Conservation (phyloP, 1,140 invertebrate species). For the Saccostrea glomerata region DNA sequence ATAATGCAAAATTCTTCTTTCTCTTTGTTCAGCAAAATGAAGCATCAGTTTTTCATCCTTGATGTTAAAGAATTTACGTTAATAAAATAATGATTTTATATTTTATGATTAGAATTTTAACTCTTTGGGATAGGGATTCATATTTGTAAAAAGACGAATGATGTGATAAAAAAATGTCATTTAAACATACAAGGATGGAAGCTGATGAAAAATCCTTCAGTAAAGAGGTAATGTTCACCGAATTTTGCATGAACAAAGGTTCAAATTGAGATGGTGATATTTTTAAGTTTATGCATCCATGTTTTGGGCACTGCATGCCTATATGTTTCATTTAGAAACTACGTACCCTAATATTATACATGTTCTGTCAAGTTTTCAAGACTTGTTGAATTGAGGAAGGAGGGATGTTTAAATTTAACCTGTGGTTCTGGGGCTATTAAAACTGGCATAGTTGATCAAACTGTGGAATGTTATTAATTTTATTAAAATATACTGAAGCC, state of each 20-base stretch:
- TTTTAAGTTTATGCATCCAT: not conserved
- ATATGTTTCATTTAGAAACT: not conserved
- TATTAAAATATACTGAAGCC: not conserved
- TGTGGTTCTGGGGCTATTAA: conserved; percentile 4
- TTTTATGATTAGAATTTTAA: too few species aligned
- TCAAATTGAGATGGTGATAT: conserved; percentile 23
- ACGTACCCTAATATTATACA: not conserved
- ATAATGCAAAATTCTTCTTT: not conserved
- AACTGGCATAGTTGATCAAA: not conserved
- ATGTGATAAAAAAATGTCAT: not conserved
- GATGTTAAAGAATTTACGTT: not conserved
- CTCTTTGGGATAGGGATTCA: too few species aligned
- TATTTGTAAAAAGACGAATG: not conserved
- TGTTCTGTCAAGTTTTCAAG: not conserved
- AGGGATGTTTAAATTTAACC: not conserved
- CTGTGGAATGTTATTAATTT: not conserved
- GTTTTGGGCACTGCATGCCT: not conserved
- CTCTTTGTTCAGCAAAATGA: conserved; percentile 22
- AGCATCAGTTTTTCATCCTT: conserved; percentile 17
- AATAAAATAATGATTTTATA: not conserved
- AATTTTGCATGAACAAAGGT: conserved; percentile 28
- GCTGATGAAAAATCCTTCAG: conserved; percentile 11
- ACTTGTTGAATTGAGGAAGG: not conserved
- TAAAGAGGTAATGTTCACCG: conserved; percentile 26
- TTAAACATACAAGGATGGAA: not conserved